phyloP scores from a whole-genome alignment of 2,113 vertebrate genomes.

The Sander vitreus region DNA sequence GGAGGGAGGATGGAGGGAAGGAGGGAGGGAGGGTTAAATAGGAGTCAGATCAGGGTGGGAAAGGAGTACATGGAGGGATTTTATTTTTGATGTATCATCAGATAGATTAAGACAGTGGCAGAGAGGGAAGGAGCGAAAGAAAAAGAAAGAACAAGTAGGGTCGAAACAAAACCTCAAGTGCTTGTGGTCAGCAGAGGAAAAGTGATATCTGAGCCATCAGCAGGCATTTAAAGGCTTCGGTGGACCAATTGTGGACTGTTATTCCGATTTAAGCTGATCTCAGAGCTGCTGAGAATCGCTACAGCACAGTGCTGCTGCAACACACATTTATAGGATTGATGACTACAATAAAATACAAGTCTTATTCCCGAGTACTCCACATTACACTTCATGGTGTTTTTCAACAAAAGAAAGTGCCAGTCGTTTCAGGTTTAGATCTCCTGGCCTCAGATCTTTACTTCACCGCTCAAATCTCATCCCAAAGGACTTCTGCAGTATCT shows the following conservation, averaged over 20 bases:
- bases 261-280: conserved; percentile 51
- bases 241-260: conserved; percentile 69
- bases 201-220: conserved; percentile 68
- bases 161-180: conserved; percentile 40
- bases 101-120: conserved; percentile 35
- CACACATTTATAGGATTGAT: conserved; percentile 35
- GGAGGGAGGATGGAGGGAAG: conserved; percentile 4
- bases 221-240: conserved; percentile 59
- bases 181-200: conserved; percentile 54
- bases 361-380: neutral
- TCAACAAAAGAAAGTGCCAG: neutral
- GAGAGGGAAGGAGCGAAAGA: neutral
- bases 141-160: neutral
- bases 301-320: conserved; percentile 11
- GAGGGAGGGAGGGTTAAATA: conserved; percentile 20
- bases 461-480: conserved; percentile 4
- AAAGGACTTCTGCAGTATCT: conserved; percentile 6
- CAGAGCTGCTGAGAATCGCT: conserved; percentile 42
- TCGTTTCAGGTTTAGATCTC: conserved; percentile 5
- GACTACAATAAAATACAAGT: conserved; percentile 20
- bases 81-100: conserved; percentile 30
- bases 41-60: conserved; percentile 10
- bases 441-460: neutral
- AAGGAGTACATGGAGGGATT: conserved; percentile 24
- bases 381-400: conserved; percentile 8